These are phyloP conservation scores for Notothenia coriiceps DNA, from an alignment of 2,113 vertebrate species.

Conservation along the genomic window DNA sequence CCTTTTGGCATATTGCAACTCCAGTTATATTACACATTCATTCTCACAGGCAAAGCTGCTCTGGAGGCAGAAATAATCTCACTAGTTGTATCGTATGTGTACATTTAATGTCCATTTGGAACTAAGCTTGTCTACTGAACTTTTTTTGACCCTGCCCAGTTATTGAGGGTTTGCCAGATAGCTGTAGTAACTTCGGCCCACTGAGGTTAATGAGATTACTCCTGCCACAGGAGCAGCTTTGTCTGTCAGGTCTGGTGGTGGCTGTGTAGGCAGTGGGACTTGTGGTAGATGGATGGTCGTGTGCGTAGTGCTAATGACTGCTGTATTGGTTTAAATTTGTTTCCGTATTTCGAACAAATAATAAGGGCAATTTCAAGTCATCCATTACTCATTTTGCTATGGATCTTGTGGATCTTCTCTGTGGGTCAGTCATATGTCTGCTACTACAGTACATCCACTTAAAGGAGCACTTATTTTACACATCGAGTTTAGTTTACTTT, in stretches of 20 bases:
- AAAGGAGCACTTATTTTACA: background rate
- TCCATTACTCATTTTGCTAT: background rate
- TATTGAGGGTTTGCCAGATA: background rate
- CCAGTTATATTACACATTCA: background rate
- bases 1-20: background rate
- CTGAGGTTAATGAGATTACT: slow-evolving; percentile 7
- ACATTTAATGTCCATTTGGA: background rate
- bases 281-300: background rate
- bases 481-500: background rate
- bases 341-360: background rate
- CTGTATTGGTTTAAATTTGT: background rate
- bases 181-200: background rate
- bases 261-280: background rate
- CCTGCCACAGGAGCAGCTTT: slow-evolving; percentile 37
- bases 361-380: background rate
- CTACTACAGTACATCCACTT: background rate
- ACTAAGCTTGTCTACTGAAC: too few relatives aligned
- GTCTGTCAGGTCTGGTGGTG: slow-evolving; percentile 6
- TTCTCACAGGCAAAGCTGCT: slow-evolving; percentile 19
- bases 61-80: slow-evolving; percentile 26
- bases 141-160: background rate
- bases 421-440: background rate
- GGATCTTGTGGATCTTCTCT: background rate
- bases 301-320: slow-evolving; percentile 3
- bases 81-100: background rate